Base-by-base conservation (phyloP, 1,140 invertebrate species). In the Drosophila persimilis region DNA sequence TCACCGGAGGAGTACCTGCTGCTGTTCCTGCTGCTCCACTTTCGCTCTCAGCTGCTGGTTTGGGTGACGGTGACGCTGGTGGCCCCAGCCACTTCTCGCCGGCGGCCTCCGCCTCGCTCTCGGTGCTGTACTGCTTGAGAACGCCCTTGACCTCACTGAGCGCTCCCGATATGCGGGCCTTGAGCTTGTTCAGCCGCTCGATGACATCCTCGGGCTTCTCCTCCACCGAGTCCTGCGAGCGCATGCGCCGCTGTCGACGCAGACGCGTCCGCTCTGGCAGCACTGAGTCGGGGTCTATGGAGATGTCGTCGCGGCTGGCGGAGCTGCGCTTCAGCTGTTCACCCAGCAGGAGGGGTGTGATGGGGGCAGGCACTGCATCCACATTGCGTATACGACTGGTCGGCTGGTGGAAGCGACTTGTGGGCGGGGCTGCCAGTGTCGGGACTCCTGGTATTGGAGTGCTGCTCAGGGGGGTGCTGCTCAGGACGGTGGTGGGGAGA, bases 201-300 rank as follows among this genome's bases (percentile, higher is more conserved):
- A 91, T 80, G 0, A 90, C 81, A 80, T 90, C 90, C 47, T 91
- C 81, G 0, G 81, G 81, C 22, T 83, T 84, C 47, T 91, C 89
- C 54, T 84, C 74, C 1, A 51, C 72, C 6, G 89, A 84, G 5
- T 89, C 84, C 61, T 90, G 89, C 2, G 81, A 88, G 5, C 79
- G 74, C 65, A 90, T 72, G 24, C 89, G 81, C 17, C 86, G 61
- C 41, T 91, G 90, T 0, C 89, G 67, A 0, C 89, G 76, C 9
- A 90, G 43, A 3, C 81, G 79, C 15, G 89, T 89, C 1, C 89
- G 71, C 11, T 83, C 75, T 4, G 89, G 85, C 45, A 89, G 39
- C 17, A 88, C 35, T 0, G 81, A 80, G 0, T 89, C 85, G 6
- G 65, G 46, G 46, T 84, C 80, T 6, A 84, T 55, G n/a, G 80